phyloP scores from a whole-genome alignment of 2,113 vertebrate species.

The Hirundichthys speculiger region DNA sequence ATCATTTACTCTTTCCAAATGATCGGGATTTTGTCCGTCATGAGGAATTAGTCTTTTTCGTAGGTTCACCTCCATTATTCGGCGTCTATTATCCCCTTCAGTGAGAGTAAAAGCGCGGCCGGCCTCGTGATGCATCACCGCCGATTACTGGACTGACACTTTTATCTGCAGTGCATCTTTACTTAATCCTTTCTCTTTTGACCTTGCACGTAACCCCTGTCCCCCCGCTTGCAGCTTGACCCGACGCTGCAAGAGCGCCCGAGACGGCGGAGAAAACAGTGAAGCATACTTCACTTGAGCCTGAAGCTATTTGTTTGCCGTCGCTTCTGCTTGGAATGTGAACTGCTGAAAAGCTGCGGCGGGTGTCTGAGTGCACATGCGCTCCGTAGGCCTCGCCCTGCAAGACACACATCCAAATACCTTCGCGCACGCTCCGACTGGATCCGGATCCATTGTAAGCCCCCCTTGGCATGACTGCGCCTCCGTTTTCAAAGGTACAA shows the following conservation, averaged over 20 bases:
- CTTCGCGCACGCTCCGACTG: slow-evolving; percentile 28
- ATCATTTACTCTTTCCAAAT: slow-evolving; percentile 24
- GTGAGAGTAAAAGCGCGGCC: not conserved
- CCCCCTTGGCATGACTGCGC: slow-evolving; percentile 23
- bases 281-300: slow-evolving; percentile 71
- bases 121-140: slow-evolving; percentile 40
- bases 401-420: slow-evolving; percentile 16
- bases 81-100: not conserved
- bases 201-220: slow-evolving; percentile 61
- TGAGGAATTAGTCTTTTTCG: slow-evolving; percentile 10
- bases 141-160: slow-evolving; percentile 55
- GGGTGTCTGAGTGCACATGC: slow-evolving; percentile 53
- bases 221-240: slow-evolving; percentile 27
- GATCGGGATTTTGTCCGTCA: slow-evolving; percentile 14
- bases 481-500: slow-evolving; percentile 9
- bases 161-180: slow-evolving; percentile 73
- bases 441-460: slow-evolving; percentile 19
- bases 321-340: slow-evolving; percentile 73
- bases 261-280: slow-evolving; percentile 48
- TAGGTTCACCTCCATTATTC: slow-evolving; percentile 43
- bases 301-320: slow-evolving; percentile 75
- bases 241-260: slow-evolving; percentile 25
- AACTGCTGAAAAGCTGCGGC: slow-evolving; percentile 69
- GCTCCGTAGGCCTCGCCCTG: slow-evolving; percentile 22
- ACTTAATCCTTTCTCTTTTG: slow-evolving; percentile 66